Conservation (phyloP, 2,113 vertebrate genomes). For the Pheucticus melanocephalus region DNA sequence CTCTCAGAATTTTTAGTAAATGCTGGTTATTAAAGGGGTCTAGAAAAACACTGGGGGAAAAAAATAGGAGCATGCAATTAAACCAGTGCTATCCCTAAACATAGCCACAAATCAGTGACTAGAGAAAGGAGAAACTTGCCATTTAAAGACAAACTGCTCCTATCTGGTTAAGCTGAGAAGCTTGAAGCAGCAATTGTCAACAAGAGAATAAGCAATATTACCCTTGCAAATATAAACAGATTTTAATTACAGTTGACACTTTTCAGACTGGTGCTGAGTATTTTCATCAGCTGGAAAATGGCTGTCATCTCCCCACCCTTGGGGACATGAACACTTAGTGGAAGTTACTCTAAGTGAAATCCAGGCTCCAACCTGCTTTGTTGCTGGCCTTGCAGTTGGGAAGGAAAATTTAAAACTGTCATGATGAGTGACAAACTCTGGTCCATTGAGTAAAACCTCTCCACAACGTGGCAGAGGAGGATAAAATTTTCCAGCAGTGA, state of each 20-base stretch:
- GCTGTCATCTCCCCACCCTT: neutral
- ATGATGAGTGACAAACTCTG: neutral
- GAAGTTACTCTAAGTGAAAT: neutral
- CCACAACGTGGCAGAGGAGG: fast-evolving
- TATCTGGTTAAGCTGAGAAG: neutral
- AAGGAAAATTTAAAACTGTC: neutral
- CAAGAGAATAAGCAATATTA: conserved; percentile 8
- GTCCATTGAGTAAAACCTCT: neutral
- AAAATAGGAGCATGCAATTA: neutral
- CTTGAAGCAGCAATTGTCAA: conserved; percentile 1
- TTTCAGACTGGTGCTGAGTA: neutral
- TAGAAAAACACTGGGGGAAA: neutral
- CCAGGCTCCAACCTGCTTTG: neutral
- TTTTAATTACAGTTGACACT: conserved; percentile 42
- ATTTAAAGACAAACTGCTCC: conserved; percentile 8
- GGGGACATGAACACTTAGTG: neutral
- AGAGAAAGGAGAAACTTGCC: neutral
- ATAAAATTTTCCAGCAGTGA: neutral
- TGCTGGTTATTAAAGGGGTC: neutral
- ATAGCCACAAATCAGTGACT: neutral
- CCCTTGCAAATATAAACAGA: neutral
- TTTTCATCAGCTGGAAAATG: neutral
- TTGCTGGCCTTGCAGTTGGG: neutral
- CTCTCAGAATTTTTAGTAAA: neutral
- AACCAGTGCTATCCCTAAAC: neutral